These are phyloP conservation scores for Dynastes maya DNA, from an alignment of 2,888 invertebrate species.

Conservation along the genomic window DNA sequence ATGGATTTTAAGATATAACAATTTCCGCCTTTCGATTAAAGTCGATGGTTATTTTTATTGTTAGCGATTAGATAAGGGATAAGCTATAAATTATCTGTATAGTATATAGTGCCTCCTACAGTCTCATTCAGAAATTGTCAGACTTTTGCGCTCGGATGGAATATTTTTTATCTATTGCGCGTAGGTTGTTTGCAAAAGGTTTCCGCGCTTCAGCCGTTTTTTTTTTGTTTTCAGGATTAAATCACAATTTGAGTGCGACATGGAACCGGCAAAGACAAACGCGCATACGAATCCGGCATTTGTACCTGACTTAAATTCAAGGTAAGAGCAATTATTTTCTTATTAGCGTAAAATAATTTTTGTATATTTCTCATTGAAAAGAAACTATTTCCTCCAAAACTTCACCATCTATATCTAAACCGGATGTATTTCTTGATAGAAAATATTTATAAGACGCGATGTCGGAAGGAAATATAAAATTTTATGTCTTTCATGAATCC, in stretches of 20 bases:
- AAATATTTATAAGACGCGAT: too few species aligned
- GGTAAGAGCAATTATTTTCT: conserved; percentile 17
- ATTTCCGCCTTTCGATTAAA: conserved; percentile 5
- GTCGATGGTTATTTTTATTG: not conserved
- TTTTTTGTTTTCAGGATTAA: conserved; percentile 21
- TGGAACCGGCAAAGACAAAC: conserved; percentile 26
- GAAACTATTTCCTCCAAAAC: not conserved
- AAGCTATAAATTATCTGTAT: not conserved
- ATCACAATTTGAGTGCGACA: not conserved
- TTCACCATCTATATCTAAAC: too few species aligned
- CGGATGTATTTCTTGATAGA: too few species aligned
- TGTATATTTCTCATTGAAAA: too few species aligned
- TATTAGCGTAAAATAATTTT: not conserved
- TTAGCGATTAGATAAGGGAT: conserved; percentile 35
- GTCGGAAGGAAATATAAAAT: too few species aligned
- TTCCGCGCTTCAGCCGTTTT: conserved; percentile 6
- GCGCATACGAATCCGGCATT: conserved; percentile 47
- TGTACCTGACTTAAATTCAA: conserved; percentile 43
- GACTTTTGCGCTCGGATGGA: not conserved
- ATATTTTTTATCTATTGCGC: conserved; percentile 11
- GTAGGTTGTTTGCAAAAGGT: not conserved
- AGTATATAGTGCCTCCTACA: not conserved
- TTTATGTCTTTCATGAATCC: too few species aligned
- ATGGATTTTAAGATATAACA: too few species aligned
- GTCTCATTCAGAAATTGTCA: not conserved